Evolutionary conservation across 2,797 vertebrate species (phyloP).

Genomic region (Myotis daubentonii): DNA sequence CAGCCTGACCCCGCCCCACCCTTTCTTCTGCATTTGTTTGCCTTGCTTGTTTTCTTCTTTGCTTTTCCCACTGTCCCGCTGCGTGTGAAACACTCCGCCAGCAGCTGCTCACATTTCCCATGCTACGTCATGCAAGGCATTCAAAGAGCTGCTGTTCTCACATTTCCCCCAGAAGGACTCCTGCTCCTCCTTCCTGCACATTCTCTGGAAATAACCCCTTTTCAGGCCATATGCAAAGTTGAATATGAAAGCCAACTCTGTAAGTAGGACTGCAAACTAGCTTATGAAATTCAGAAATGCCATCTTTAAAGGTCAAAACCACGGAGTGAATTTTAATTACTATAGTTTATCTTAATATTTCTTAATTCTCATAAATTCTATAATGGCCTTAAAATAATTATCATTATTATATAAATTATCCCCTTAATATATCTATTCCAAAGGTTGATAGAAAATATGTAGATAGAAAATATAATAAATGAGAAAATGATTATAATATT

Average conservation of each 20-base stretch:
- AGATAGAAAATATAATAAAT: background rate
- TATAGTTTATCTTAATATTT: conserved; percentile 2
- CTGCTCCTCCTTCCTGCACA: conserved; percentile 65
- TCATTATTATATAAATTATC: background rate
- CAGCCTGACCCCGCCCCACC: conserved; percentile 39
- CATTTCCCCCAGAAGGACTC: conserved; percentile 62
- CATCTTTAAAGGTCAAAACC: conserved; percentile 62
- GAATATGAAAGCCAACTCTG: conserved; percentile 56
- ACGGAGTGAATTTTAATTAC: conserved; percentile 43
- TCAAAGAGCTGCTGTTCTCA: conserved; percentile 74
- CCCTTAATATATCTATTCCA: conserved; percentile 9
- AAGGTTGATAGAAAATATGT: background rate
- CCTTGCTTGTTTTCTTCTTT: conserved; percentile 60
- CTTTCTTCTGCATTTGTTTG: conserved; percentile 62
- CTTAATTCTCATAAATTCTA: conserved; percentile 32
- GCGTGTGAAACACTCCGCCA: conserved; percentile 64
- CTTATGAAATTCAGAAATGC: conserved; percentile 66
- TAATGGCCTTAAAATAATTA: conserved; percentile 16
- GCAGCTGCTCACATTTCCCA: conserved; percentile 72
- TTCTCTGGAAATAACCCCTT: conserved; percentile 71
- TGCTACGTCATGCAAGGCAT: conserved; percentile 65
- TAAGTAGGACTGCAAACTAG: conserved; percentile 43
- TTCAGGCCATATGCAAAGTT: conserved; percentile 73
- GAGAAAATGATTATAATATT: background rate
- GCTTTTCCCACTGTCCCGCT: conserved; percentile 59